Percentiles rank a stretch among this genome's conserved stretches.
Conservation (phyloP, 2,888 invertebrate species). For the Dolichopus griseipennis region DNA sequence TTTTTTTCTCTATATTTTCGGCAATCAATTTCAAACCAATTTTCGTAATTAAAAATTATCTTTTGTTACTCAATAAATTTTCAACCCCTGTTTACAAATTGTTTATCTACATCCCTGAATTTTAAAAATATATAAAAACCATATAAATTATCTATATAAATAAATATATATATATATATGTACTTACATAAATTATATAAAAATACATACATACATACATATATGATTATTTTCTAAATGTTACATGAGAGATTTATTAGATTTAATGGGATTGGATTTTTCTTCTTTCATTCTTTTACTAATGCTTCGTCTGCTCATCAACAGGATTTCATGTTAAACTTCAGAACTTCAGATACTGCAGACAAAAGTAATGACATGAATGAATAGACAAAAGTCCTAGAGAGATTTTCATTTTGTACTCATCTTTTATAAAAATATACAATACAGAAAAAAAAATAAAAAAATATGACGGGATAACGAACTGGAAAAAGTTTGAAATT, state of each 20-base stretch:
- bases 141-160: too few species aligned
- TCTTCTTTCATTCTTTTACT: neutral
- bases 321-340: neutral
- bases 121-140: too few species aligned
- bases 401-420: too few species aligned
- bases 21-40: too few species aligned
- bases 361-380: neutral
- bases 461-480: neutral
- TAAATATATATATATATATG: too few species aligned
- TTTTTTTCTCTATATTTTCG: too few species aligned
- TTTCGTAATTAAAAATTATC: too few species aligned
- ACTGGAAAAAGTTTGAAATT: too few species aligned
- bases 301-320: neutral
- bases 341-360: conserved; percentile 1
- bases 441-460: neutral
- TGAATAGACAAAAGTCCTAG: neutral
- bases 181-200: too few species aligned
- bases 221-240: neutral
- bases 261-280: neutral
- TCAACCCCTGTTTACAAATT: too few species aligned
- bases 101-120: too few species aligned
- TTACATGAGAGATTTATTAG: neutral
- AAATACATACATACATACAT: neutral
- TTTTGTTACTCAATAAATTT: too few species aligned
- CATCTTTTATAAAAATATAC: neutral